Base-by-base conservation (phyloP, 2,888 invertebrate species). In the Tetragnatha montana region DNA sequence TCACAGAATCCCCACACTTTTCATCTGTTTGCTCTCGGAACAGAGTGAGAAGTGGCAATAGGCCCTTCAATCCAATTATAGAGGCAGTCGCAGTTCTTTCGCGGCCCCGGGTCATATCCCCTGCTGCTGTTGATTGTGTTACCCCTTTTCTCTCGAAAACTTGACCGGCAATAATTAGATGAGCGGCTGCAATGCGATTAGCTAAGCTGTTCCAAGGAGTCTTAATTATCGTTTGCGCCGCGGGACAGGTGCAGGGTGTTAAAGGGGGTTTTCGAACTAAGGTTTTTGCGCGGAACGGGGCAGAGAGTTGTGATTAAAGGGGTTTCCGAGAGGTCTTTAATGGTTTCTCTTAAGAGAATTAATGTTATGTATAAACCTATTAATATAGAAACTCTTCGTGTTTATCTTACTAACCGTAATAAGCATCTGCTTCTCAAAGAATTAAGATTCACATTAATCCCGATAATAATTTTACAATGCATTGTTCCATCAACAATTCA, bases 61-160 rank as follows among this genome's bases (percentile, higher is more conserved):
- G 51, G 12, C 17, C 60, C 60, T 78, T 50, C 51, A 78, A 78
- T 78, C 78, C 78, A 78, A 78, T 78, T 78, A 78, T 51, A 21
- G 50, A 78, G 12, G 78, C 51, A 21, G 76, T 78, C n/a, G 73
- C 6, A 73, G 73, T 73, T 73, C 73, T 73, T 73, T 73, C 22
- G 12, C 73, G 21, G 22, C 21, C 12, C 22, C 19, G 73, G 73
- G 73, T 35, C 35, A 35, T 35, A 35, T 35, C 73, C 73, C 22
- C 73, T 12, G 73, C 19, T 21, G 73, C 19, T 73, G 19, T 73
- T 73, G 73, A 73, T 73, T 73, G 73, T 8, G 22, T 73, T 73
- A 73, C 60, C 60, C 60, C 60, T 60, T 60, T 17, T 12, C 60
- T 12, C 69, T 73, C 73, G 19, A 60, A 60, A 60, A 60, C 60